Evolutionary conservation across 2,113 vertebrate genomes (phyloP), one percentile per base, ranked within the genome.

Genomic region (Paradoxurus hermaphroditus): DNA sequence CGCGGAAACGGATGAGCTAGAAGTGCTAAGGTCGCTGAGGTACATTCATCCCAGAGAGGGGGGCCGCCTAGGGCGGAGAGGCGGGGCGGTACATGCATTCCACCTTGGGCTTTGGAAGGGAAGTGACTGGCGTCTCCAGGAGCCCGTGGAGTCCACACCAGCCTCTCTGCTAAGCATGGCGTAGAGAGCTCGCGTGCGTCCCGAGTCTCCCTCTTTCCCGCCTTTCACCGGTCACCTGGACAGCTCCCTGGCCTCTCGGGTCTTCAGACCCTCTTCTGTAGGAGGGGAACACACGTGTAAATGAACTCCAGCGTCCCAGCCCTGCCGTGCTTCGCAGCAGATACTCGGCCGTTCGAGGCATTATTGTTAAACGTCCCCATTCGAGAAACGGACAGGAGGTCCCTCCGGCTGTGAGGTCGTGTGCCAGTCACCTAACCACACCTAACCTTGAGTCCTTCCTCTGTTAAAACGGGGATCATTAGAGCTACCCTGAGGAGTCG

Each of bases 311-410:
- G 5, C 3, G 31, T 18, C 15, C 72, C 51, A 12, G 44, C 81
- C 59, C 49, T 67, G 3, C 4, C 0, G 0, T 59, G 7, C 6
- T 0, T 68, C 34, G 14, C 2, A 1, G 15, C 49, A 0, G 0
- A 2, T 29, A 5, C 36, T 34, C 65, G 31, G 7, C 2, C 0
- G 5, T 67, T 41, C 29, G 27, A 53, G 41, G 49, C 5, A 56
- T 53, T 56, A 1, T 7, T 46, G 63, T 46, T 70, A 36, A n/a
- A 49, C 31, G 41, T 62, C 25, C 31, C 34, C n/a, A 14, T 23
- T 5, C 67, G 83, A 31, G 95, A 85, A 49, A 63, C 18, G 31
- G 78, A 25, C 29, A 67, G n/a, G 59, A 46, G 31, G 7, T 25
- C 21, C 23, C 13, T 5, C 39, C 16, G n/a, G 7, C 90, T 56